Percentiles rank a stretch among this genome's conserved stretches.
Conservation (phyloP, 2,888 invertebrate species). For the Cybosia mesomella region DNA sequence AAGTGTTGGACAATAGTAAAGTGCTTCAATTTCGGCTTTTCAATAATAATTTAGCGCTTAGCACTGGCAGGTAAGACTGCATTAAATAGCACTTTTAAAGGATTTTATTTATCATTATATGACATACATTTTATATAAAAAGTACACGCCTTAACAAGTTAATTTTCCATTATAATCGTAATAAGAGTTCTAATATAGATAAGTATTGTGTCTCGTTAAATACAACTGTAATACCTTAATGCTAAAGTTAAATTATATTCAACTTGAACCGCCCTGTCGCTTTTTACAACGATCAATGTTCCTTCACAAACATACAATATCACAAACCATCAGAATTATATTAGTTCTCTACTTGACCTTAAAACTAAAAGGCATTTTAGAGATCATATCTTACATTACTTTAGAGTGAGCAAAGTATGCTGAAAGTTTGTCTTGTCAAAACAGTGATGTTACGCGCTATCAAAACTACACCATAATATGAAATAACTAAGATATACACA, state of each 20-base stretch:
- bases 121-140: slow-evolving; percentile 9
- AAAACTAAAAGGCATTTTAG: slow-evolving; percentile 76
- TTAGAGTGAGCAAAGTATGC: slow-evolving; percentile 48
- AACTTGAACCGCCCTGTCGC: slow-evolving; percentile 30
- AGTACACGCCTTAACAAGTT: slow-evolving; percentile 10
- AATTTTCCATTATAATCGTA: slow-evolving; percentile 5
- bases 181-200: slow-evolving; percentile 12
- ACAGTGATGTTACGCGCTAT: slow-evolving; percentile 20
- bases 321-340: slow-evolving; percentile 71
- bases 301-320: slow-evolving; percentile 58
- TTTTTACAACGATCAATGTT: slow-evolving; percentile 33
- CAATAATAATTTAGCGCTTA: background rate
- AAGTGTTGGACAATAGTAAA: background rate
- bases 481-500: slow-evolving; percentile 27
- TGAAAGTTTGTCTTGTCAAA: slow-evolving; percentile 27
- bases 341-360: slow-evolving; percentile 62
- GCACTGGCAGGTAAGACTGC: background rate
- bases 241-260: slow-evolving; percentile 24
- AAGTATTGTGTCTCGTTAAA: slow-evolving; percentile 14
- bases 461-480: slow-evolving; percentile 11
- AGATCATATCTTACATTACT: slow-evolving; percentile 71
- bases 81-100: background rate
- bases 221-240: slow-evolving; percentile 18
- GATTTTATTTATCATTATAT: background rate
- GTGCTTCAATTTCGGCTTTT: background rate